phyloP scores from a whole-genome alignment of 2,888 invertebrate genomes.

The Drosophila testacea region DNA sequence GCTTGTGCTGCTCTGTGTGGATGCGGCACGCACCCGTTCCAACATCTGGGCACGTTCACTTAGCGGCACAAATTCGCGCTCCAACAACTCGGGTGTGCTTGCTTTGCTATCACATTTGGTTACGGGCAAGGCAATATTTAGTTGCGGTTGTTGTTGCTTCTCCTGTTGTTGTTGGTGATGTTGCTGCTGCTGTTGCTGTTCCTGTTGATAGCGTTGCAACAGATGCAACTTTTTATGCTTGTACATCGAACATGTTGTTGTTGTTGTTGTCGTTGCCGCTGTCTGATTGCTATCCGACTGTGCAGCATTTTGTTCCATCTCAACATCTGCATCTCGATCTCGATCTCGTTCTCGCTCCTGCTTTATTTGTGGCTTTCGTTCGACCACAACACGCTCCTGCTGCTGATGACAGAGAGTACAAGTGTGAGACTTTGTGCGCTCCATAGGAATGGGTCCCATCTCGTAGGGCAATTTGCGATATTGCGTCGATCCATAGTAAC shows the following conservation, averaged over 20 bases:
- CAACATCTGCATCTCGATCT: constrained; percentile 23
- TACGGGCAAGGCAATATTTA: constrained; percentile 47
- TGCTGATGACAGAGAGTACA: constrained; percentile 86
- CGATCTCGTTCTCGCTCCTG: constrained; percentile 38
- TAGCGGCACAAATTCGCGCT: constrained; percentile 66
- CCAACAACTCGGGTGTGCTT: constrained; percentile 74
- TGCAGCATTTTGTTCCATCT: constrained; percentile 25
- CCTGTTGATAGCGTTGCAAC: constrained; percentile 80
- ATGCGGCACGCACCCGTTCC: constrained; percentile 69
- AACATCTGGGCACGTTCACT: constrained; percentile 51
- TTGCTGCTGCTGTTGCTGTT: constrained; percentile 74
- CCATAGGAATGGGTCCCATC: constrained; percentile 88
- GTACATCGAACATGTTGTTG: constrained; percentile 51
- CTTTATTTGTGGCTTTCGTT: constrained; percentile 52
- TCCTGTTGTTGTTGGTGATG: constrained; percentile 74
- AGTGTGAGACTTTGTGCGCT: constrained; percentile 84
- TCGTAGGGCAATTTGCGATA: constrained; percentile 89
- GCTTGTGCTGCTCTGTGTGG: constrained; percentile 76
- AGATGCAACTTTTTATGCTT: constrained; percentile 81
- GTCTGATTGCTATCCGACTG: constrained; percentile 32
- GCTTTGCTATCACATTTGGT: constrained; percentile 80
- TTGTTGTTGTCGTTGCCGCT: constrained; percentile 20
- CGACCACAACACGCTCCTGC: constrained; percentile 82
- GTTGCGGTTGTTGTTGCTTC: constrained; percentile 60
- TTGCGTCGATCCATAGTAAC: constrained; percentile 84